Base-by-base conservation (phyloP, 1,140 invertebrate species). In the Euglossa dilemma region DNA sequence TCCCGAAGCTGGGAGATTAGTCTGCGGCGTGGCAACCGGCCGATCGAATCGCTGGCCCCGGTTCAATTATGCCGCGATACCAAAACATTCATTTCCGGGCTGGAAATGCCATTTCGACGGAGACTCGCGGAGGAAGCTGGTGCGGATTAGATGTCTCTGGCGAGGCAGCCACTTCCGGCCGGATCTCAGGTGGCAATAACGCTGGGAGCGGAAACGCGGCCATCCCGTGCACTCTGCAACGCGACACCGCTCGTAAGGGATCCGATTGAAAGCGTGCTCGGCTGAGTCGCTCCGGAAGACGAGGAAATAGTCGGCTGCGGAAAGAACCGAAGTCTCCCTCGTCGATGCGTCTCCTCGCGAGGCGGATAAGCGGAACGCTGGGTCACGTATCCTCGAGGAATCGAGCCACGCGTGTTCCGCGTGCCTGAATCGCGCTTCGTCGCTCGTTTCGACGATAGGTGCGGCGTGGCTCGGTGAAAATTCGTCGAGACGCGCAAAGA, bases 141-240 rank as follows among this genome's bases (percentile, higher is more conserved):
- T 63, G 57, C 57, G 84, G 78, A 85, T 87, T 85, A 85, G 84
- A 85, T 74, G 52, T 85, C 61, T 70, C 66, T 23, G 54, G 66
- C 18, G 36, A 59, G 23, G 12, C 66, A 52, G n/a, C 59, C 52
- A 50, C 56, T 81, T 52, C 79, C 67, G 66, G 50, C 86, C 69
- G 64, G 80, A 87, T 87, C 80, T 84, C 67, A 67, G 80, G 14
- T 57, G 69, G 76, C 76, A 76, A 67, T 84, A 86, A 76, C 83
- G 78, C 72, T 67, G 36, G 28, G 70, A 82, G 57, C 36, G 78
- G 57, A 43, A 69, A 85, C 69, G 73, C 43, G 72, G 54, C 72
- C 64, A 80, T 76, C 74, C 57, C 12, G 47, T 50, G 52, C 52
- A 54, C 63, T 43, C 54, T 23, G 74, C 64, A 83, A 87, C 73